Percentiles rank a stretch among this genome's conserved stretches.
These are phyloP conservation scores for Sciurus carolinensis DNA, from an alignment of 2,797 vertebrate species.

Conservation along the genomic window DNA sequence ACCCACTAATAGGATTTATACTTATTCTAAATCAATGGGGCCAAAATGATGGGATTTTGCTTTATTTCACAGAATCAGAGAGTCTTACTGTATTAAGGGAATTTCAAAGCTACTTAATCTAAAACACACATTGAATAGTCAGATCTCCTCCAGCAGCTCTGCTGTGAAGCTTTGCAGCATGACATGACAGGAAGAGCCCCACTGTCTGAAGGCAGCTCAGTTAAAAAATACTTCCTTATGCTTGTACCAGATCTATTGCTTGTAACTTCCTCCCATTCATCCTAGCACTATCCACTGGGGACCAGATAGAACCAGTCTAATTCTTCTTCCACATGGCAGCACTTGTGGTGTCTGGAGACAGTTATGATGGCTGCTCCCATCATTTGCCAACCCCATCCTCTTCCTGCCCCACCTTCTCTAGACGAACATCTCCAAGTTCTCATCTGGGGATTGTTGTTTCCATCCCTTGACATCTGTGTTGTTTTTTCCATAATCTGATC, in stretches of 20 bases:
- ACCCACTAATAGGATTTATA: conserved; percentile 3
- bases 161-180: not conserved
- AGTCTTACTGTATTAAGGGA: not conserved
- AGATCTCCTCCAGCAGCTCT: not conserved
- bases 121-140: not conserved
- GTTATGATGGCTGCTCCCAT: not conserved
- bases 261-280: not conserved
- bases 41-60: conserved; percentile 1
- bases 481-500: not conserved
- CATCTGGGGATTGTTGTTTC: not conserved
- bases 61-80: conserved; percentile 27
- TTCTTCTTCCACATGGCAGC: not conserved
- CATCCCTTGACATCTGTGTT: not conserved
- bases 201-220: not conserved
- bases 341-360: not conserved
- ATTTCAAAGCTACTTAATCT: conserved; percentile 1
- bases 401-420: not conserved
- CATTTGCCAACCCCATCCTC: not conserved
- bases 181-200: not conserved
- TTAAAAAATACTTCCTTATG: not conserved
- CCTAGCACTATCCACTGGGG: not conserved
- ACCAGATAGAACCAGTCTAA: not conserved
- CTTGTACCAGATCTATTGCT: not conserved
- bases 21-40: not conserved
- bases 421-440: not conserved